Evolutionary conservation across 2,797 vertebrate genomes (phyloP).

Genomic region (Lepidocolaptes lacrymiger): DNA sequence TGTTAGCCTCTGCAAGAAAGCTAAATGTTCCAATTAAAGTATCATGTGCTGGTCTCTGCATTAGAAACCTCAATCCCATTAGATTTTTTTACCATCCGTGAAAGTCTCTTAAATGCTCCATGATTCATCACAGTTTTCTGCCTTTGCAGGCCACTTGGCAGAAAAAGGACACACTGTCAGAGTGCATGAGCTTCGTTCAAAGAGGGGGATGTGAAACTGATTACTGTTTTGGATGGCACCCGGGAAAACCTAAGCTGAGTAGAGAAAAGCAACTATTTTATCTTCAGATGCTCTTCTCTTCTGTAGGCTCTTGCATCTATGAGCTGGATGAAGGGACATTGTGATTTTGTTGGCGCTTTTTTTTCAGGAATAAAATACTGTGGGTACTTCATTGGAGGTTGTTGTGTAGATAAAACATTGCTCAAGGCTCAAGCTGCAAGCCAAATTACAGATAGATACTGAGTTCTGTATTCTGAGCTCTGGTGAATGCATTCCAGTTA

Average conservation of each 20-base stretch:
- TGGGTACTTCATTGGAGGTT: not conserved
- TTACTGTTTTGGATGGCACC: not conserved
- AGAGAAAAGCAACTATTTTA: not conserved
- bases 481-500: not conserved
- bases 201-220: not conserved
- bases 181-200: not conserved
- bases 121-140: not conserved
- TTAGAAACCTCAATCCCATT: not conserved
- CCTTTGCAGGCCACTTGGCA: not conserved
- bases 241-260: not conserved
- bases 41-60: not conserved
- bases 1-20: not conserved
- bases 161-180: fast-evolving
- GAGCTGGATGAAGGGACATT: not conserved
- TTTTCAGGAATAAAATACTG: not conserved
- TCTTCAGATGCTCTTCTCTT: not conserved
- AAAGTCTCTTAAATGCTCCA: not conserved
- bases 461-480: not conserved
- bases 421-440: not conserved
- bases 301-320: not conserved
- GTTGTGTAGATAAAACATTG: not conserved
- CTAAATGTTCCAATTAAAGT: not conserved
- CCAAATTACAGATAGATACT: not conserved
- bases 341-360: fast-evolving
- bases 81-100: not conserved